Evolutionary conservation across 2,113 vertebrate species (phyloP), one percentile per base, ranked within the genome.

Genomic region (Sorex fumeus): DNA sequence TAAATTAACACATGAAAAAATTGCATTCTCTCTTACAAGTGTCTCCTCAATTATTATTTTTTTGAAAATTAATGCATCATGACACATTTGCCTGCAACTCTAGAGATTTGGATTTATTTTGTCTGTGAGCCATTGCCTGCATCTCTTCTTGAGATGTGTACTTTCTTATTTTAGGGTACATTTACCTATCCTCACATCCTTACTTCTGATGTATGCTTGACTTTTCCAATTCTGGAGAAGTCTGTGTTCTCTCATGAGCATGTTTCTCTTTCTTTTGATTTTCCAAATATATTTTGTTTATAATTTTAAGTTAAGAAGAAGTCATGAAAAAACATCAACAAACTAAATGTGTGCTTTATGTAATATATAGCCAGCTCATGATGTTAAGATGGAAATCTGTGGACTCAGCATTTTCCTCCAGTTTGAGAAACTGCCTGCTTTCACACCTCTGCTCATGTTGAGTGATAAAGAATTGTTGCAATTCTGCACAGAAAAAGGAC

Each of bases 401-500:
- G 88, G 96, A 97, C 82, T 97, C 94, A 97, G 97, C 96, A 95
- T 77, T 94, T 98, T 96, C 83, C 34, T 45, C 87, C 45, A 67
- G 76, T 69, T 90, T 95, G 91, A 97, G 93, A 95, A 97, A 96
- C 84, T 60, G 85, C 93, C 95, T 96, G 93, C 76, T 96, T 90
- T 88, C 72, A 64, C 89, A 97, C 75, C 71, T 90, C 89, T 93
- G 74, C 67, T 93, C 23, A 0, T 91, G 92, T 93, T 87, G 91
- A 97, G 93, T 0, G 95, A 97, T 96, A 98, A 97, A 97, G 91
- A 95, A 97, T 95, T 97, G 88, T 88, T 93, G 78, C 72, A 80
- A 84, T 96, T 94, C 96, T 96, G 82, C 76, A 70, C 53, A 69
- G 91, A 97, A 98, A 53, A 98, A 87, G 93, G 88, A 95, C 94